Evolutionary conservation across 1,140 invertebrate species (phyloP).

Genomic region (Aricia agestis): DNA sequence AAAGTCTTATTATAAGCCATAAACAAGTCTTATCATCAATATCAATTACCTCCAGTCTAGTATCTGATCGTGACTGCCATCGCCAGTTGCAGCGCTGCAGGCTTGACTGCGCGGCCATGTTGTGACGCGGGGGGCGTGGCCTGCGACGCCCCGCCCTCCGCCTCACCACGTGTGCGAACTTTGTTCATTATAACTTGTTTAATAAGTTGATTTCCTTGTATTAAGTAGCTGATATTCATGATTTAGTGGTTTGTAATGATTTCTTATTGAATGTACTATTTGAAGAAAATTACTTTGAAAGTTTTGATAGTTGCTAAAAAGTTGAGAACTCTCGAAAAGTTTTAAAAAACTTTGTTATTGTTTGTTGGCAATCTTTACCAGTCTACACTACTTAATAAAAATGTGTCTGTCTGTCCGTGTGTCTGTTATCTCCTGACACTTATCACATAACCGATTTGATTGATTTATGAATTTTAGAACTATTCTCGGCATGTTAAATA

Average conservation of each 20-base stretch:
- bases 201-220: neutral
- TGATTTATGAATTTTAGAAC: no score
- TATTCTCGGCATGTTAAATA: no score
- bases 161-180: constrained; percentile 30
- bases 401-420: no score
- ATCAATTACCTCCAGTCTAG: neutral
- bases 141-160: constrained; percentile 33
- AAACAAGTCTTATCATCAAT: neutral
- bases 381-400: no score
- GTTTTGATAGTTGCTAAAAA: no score
- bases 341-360: no score
- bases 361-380: no score
- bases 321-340: no score
- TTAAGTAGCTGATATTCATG: neutral
- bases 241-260: neutral
- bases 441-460: no score
- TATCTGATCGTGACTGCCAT: neutral
- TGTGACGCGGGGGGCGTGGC: constrained; percentile 54
- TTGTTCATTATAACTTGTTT: neutral
- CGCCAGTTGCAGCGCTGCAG: constrained; percentile 28
- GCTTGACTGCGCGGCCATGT: constrained; percentile 53
- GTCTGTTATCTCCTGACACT: no score
- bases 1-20: neutral
- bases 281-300: no score
- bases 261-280: no score